Evolutionary conservation across 1,140 invertebrate genomes (phyloP), one percentile per base, ranked within the genome.

Genomic region (Palaemon carinicauda): DNA sequence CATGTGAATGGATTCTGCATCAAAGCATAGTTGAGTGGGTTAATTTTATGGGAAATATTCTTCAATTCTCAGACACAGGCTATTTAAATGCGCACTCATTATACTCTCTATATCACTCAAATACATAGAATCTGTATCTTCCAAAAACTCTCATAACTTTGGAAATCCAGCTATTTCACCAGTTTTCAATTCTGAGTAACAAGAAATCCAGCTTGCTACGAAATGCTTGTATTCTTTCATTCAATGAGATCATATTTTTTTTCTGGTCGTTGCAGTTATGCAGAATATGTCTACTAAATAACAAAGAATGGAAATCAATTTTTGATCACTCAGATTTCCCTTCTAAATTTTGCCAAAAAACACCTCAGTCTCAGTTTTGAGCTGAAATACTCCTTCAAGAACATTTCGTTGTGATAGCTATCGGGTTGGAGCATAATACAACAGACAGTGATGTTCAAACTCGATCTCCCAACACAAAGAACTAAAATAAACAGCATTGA

Each of bases 341-440:
- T 71, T 12, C 56, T 60, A 82, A 73, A 60, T 82, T 82, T 29
- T 82, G 56, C 50, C 60, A n/a, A n/a, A 41, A 73, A 82, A 71
- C 41, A 52, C 71, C 71, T 82, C 65, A 52, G n/a, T 82, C 27
- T 65, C 56, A 82, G 80, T 82, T 82, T n/a, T 69, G 69, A 82
- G 80, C 41, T 73, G 60, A 82, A 69, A 82, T 31, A 82, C 80
- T 82, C 80, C 56, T 82, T 82, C 80, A 29, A 41, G 50, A 56
- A 80, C 52, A 82, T 82, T 65, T 73, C 60, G 41, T 82, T 56
- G 41, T 33, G 69, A 82, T 29, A 82, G 60, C 80, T 56, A 82
- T 82, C 80, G 69, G 80, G 80, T 83, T 83, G 41, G 69, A 83
- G 81, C 81, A 56, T 83, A 83, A 60, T 83, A 83, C 81, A 83